A percentile compares a stretch with the other conserved stretches of the same genome.
phyloP scores from a whole-genome alignment of 37 sponge, comb jelly and placozoan species.

The Tethya wilhelma region DNA sequence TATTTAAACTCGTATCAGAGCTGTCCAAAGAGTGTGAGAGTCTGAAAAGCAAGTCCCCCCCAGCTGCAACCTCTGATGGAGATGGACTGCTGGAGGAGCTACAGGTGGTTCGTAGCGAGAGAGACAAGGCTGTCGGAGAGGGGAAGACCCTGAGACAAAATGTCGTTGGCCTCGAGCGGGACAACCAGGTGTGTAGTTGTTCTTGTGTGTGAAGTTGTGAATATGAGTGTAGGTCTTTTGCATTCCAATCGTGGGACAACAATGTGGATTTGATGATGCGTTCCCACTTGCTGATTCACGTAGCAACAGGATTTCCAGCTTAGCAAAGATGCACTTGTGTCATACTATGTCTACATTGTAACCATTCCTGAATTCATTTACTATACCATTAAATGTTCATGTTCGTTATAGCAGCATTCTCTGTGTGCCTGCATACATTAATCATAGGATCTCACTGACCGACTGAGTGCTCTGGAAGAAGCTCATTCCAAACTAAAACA shows the following conservation, averaged over 20 bases:
- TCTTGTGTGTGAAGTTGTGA: not conserved
- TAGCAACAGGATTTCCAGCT: too few relatives aligned
- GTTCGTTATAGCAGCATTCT: too few relatives aligned
- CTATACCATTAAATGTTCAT: too few relatives aligned
- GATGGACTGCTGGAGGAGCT: conserved; percentile 50
- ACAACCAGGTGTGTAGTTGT: conserved; percentile 9
- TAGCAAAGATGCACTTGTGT: too few relatives aligned
- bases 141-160: conserved; percentile 12
- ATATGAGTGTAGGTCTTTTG: not conserved
- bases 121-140: conserved; percentile 45
- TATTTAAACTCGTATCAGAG: not conserved
- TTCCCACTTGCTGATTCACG: too few relatives aligned
- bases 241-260: too few relatives aligned
- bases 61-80: not conserved
- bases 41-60: conserved; percentile 6
- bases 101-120: conserved; percentile 62
- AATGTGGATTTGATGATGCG: too few relatives aligned
- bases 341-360: too few relatives aligned
- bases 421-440: too few relatives aligned
- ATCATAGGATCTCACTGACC: conserved; percentile 22
- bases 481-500: conserved; percentile 28
- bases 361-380: too few relatives aligned
- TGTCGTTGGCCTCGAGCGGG: conserved; percentile 6
- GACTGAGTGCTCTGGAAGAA: not conserved
- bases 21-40: conserved; percentile 12